phyloP scores from a whole-genome alignment of 2,797 vertebrate genomes.

The Phoeniculus purpureus region DNA sequence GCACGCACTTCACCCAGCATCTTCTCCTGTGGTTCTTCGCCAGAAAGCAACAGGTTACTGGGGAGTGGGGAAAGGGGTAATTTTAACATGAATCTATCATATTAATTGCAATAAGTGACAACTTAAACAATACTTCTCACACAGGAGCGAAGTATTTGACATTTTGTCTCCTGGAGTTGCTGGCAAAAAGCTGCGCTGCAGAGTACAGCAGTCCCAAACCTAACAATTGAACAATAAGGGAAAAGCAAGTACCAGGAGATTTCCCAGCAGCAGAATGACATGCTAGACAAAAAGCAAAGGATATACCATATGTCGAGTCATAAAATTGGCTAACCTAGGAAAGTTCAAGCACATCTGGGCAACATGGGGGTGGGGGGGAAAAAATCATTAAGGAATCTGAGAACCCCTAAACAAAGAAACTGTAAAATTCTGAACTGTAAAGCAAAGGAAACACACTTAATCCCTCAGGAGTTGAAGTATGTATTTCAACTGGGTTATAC shows the following conservation, averaged over 20 bases:
- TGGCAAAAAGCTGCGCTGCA: neutral
- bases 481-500: constrained; percentile 77
- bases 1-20: neutral
- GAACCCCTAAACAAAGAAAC: constrained; percentile 79
- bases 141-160: constrained; percentile 17
- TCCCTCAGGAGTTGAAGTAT: constrained; percentile 76
- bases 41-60: neutral
- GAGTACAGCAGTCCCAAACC: constrained; percentile 5
- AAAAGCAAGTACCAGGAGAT: neutral
- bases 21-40: neutral
- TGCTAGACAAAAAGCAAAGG: constrained; percentile 62
- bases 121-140: constrained; percentile 4
- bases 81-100: neutral
- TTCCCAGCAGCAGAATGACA: constrained; percentile 56
- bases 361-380: neutral
- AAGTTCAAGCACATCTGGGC: constrained; percentile 76
- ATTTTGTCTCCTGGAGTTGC: constrained; percentile 4
- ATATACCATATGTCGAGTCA: constrained; percentile 68
- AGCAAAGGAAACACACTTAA: constrained; percentile 82
- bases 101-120: constrained; percentile 7
- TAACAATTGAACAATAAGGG: constrained; percentile 1
- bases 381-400: constrained; percentile 82
- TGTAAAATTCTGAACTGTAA: constrained; percentile 79
- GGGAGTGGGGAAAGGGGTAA: neutral
- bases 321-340: constrained; percentile 68